Evolutionary conservation across 2,888 invertebrate genomes (phyloP).

Genomic region (Rotaria macrura): DNA sequence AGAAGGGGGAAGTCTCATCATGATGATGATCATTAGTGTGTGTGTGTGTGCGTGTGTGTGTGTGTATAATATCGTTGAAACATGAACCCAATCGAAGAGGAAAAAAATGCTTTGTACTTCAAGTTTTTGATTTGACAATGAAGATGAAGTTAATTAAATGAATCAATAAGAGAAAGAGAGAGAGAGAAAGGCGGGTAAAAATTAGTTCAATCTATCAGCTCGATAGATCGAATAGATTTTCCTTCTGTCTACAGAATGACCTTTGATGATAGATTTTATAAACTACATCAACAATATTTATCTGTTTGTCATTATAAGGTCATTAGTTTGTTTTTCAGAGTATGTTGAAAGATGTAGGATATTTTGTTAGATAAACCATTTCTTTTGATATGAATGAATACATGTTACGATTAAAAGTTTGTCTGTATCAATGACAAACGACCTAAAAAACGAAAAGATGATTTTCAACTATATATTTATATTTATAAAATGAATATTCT

Average conservation of each 20-base stretch:
- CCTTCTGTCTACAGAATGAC: not conserved
- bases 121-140: not conserved
- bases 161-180: not conserved
- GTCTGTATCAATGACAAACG: not conserved
- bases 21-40: not conserved
- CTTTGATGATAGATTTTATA: not conserved
- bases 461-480: not conserved
- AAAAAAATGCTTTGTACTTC: not conserved
- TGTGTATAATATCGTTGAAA: not conserved
- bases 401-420: not conserved
- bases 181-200: not conserved
- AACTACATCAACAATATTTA: not conserved
- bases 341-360: not conserved
- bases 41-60: too few relatives aligned
- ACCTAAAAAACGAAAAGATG: not conserved
- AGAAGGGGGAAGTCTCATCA: not conserved
- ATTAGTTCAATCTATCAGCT: not conserved
- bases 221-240: not conserved
- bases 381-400: not conserved
- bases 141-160: slow-evolving; percentile 5
- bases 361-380: not conserved
- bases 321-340: not conserved
- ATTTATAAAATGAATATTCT: too few relatives aligned
- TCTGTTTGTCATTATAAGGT: not conserved
- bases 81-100: not conserved